Conservation (phyloP, 2,113 vertebrate genomes). For the Oenanthe melanoleuca region DNA sequence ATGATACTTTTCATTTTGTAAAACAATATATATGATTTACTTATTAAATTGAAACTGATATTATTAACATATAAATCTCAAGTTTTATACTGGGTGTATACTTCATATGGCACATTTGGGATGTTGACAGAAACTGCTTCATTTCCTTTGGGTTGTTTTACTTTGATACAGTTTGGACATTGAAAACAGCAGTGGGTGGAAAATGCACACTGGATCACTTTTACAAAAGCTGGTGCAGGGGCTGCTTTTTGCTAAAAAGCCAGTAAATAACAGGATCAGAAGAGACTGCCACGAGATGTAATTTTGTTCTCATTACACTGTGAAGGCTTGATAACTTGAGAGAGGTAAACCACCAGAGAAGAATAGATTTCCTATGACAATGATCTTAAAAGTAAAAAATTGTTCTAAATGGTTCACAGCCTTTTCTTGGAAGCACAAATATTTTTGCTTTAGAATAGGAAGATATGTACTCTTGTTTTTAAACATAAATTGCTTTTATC, state of each 20-base stretch:
- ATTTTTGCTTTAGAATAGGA: conserved; percentile 35
- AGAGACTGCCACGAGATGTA: background rate
- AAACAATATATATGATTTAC: conserved; percentile 58
- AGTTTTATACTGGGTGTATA: conserved; percentile 13
- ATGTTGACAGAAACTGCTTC: conserved; percentile 49
- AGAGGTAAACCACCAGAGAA: conserved; percentile 26
- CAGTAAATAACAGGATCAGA: conserved; percentile 37
- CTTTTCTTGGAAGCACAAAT: conserved; percentile 14
- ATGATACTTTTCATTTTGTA: conserved; percentile 28
- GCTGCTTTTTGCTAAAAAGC: background rate
- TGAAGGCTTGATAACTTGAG: conserved; percentile 29
- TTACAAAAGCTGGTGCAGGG: background rate
- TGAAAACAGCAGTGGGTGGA: conserved; percentile 24
- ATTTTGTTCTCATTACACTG: conserved; percentile 54
- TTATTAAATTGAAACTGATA: conserved; percentile 48
- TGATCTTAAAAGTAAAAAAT: conserved; percentile 26
- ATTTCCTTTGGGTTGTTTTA: conserved; percentile 61
- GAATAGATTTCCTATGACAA: background rate
- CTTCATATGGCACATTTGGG: conserved; percentile 48
- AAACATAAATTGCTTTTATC: conserved; percentile 62
- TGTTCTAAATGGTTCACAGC: background rate
- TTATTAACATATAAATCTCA: conserved; percentile 71
- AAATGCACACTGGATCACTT: background rate
- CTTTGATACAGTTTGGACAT: conserved; percentile 27
- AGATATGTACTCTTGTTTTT: conserved; percentile 41